Evolutionary conservation across 2,797 vertebrate genomes (phyloP), one percentile per base, ranked within the genome.

Genomic region (Adrianichthys oophorus): DNA sequence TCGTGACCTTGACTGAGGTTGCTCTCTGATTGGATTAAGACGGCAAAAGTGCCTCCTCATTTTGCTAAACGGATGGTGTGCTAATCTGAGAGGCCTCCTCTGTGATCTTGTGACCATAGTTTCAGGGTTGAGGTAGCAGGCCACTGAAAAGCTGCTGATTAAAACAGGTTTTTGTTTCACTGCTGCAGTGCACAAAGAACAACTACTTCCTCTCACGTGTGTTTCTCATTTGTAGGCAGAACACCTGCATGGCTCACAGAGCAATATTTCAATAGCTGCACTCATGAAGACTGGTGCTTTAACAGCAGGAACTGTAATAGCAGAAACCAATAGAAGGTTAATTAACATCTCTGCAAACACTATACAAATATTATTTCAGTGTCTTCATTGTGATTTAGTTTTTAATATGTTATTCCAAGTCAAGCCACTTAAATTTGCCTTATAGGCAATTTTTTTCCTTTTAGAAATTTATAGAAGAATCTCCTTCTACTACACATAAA

Each of bases 1-100:
- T 86, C 83, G 81, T 71, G 73, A 64, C 59, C 72, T 82, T 37
- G 37, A 70, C 55, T 68, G 52, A 59, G 70, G 72, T 72, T 72
- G 72, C 65, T 73, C 70, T 73, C 59, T 85, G 61, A 69, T 37
- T 76, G 74, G 80, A 88, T 88, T 87, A 87, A 76, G 68, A 67
- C 41, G 8, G 55, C 75, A 65, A 72, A 76, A 62, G 56, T 48
- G 46, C 56, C 65, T 70, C 48, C 63, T 74, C 75, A 62, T 80
- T 84, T 85, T 74, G 65, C 52, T 65, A 81, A 82, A 82, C 2
- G 63, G 63, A 76, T 81, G 72, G 43, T 15, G 56, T 75, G 73
- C 77, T 91, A 87, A 91, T 86, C 85, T 74, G 47, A 69, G 54
- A 58, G 62, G 21, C 59, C 62, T 37, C 67, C 64, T 59, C 72